phyloP scores from a whole-genome alignment of 2,888 invertebrate species.

The Rhagonycha fulva region DNA sequence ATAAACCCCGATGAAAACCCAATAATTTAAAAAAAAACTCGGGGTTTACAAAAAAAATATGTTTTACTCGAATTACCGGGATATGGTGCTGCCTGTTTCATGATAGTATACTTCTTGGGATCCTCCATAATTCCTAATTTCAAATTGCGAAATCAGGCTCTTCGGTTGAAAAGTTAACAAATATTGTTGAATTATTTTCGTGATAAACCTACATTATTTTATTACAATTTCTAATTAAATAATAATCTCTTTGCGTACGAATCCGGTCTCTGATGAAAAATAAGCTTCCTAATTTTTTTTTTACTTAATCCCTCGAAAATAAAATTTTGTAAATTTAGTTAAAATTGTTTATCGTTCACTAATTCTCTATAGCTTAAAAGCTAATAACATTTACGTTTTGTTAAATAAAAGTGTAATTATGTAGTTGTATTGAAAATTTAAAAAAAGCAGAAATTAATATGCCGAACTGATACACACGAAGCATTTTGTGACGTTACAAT shows the following conservation, averaged over 20 bases:
- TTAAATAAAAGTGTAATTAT: neutral
- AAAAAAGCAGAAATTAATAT: conserved; percentile 3
- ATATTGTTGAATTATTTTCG: neutral
- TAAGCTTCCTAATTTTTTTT: neutral
- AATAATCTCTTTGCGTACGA: neutral
- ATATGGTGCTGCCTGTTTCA: neutral
- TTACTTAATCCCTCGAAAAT: neutral
- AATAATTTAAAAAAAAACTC: neutral
- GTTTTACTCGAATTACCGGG: neutral
- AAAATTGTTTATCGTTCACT: neutral
- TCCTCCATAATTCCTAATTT: neutral
- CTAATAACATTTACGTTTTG: neutral
- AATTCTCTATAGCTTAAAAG: neutral
- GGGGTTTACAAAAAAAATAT: neutral
- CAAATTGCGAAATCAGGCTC: neutral
- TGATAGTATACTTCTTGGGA: neutral
- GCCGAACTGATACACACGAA: neutral
- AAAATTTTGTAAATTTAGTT: neutral
- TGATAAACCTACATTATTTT: neutral
- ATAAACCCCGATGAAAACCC: neutral
- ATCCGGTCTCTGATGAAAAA: neutral
- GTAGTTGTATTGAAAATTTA: neutral
- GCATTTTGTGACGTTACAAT: conserved; percentile 12
- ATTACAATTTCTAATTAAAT: neutral
- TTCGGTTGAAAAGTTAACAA: neutral